Evolutionary conservation across 1,140 invertebrate species (phyloP), one percentile per base, ranked within the genome.

Genomic region (Ganaspis sp.): DNA sequence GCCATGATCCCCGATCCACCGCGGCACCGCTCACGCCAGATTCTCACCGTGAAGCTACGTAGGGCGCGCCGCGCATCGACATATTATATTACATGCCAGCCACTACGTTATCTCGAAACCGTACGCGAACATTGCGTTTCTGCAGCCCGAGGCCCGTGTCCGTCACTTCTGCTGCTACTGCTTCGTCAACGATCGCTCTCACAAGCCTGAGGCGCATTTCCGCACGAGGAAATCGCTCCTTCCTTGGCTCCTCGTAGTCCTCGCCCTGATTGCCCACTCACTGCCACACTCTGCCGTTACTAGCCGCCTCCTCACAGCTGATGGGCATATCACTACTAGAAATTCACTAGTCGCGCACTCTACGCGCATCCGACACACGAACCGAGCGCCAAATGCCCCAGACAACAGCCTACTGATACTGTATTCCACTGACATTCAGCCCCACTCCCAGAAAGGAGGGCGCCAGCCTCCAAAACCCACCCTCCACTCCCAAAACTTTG

Each of bases 11-110:
- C 91, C 89, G 91, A 91, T 92, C 87, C 93, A 91, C 89, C 92
- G 92, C 90, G 92, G 93, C 91, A 90, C 92, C 89, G 91, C 90
- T 92, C 92, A 92, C 92, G 92, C 92, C 92, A 92, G 92, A 93
- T 92, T 92, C 91, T 93, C 92, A 92, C 92, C 92, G 91, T 92
- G 92, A 92, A 92, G 88, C 86, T 86, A 89, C 86, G 87, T 87
- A 86, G 84, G 87, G 87, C 84, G 87, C 86, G 84, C 87, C 88
- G 85, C 87, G 82, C 84, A 84, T 84, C 81, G 81, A 88, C 89
- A 89, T 89, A 89, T 87, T 87, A 87, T 90, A 88, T 91, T 91
- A 92, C 89, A 91, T 90, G 86, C 90, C 81, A 83, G 77, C 84
- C 84, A 87, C 91, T 93, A 93, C 87, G 92, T 93, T 85, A 93